Evolutionary conservation across 2,113 vertebrate genomes (phyloP), one percentile per base, ranked within the genome.

Genomic region (Hydrochoerus hydrochaeris): DNA sequence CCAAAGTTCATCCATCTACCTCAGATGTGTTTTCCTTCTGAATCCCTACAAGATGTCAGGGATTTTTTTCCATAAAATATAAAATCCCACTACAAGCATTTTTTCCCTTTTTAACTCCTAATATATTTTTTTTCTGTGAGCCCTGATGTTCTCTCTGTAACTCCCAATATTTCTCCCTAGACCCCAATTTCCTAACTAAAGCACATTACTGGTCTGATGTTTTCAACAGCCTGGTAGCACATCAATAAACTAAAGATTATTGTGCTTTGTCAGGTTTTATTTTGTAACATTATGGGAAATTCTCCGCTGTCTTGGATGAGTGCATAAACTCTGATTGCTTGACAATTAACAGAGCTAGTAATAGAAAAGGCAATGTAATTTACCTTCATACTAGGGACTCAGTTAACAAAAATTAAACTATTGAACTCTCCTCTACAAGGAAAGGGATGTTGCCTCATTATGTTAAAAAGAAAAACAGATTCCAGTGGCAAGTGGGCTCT

Each of bases 241-340:
- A 98, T 99, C 99, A 99, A 99, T 99, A 99, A 99, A 99, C 98
- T 98, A 98, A 98, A 98, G 98, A 99, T 99, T 98, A 99, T 99
- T 99, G 99, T 99, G 99, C 99, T 99, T 99, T 99, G 99, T 99
- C 99, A 99, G 99, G 99, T 99, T 99, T 99, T 99, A 99, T 99
- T 99, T 98, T 99, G 98, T 99, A 98, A 98, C 98, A 98, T 99
- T 99, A 99, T 99, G 98, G 99, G 98, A 98, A 99, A 99, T 99
- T 99, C 98, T 99, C 98, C 63, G 95, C 98, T 98, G 99, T 98
- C 99, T 98, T 99, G 98, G 98, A 99, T 99, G 99, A 98, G 98
- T 98, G 99, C 98, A 96, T 99, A 98, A 99, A 99, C 98, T 98
- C 99, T 99, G 98, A 99, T 99, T 98, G 99, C 98, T 98, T 99